Evolutionary conservation across 2,797 vertebrate genomes (phyloP).

Genomic region (Catamblyrhynchus diadema): DNA sequence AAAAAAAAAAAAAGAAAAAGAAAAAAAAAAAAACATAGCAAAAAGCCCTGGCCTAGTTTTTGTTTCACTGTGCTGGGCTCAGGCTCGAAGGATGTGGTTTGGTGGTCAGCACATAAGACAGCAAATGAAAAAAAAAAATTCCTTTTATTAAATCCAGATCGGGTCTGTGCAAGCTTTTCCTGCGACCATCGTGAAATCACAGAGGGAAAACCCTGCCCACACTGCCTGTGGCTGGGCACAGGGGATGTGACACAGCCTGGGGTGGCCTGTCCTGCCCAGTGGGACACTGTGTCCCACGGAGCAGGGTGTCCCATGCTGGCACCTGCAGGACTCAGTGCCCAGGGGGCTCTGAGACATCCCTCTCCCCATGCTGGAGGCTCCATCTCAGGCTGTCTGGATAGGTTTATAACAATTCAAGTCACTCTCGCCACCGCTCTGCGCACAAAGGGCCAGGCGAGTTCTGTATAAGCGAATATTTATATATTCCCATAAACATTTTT

Average conservation of each 20-base stretch:
- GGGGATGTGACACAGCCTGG: rapidly evolving
- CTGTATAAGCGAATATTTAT: neutral
- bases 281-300: neutral
- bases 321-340: neutral
- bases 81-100: slow-evolving; percentile 67
- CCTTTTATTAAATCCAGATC: slow-evolving; percentile 45
- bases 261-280: rapidly evolving
- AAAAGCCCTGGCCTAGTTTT: slow-evolving; percentile 65
- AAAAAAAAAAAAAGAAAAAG: neutral
- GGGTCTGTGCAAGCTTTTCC: slow-evolving; percentile 13
- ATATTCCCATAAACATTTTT: slow-evolving; percentile 1
- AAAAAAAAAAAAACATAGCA: neutral
- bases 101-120: slow-evolving; percentile 31
- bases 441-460: neutral
- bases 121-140: slow-evolving; percentile 23
- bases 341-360: neutral
- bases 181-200: slow-evolving; percentile 7
- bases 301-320: rapidly evolving
- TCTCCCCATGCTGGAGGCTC: rapidly evolving
- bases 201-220: slow-evolving; percentile 27
- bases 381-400: neutral
- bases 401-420: neutral
- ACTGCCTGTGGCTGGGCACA: neutral
- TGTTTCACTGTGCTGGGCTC: slow-evolving; percentile 41
- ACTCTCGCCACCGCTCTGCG: rapidly evolving